phyloP scores from a whole-genome alignment of 2,888 invertebrate species.

The Callyntrura sp. region DNA sequence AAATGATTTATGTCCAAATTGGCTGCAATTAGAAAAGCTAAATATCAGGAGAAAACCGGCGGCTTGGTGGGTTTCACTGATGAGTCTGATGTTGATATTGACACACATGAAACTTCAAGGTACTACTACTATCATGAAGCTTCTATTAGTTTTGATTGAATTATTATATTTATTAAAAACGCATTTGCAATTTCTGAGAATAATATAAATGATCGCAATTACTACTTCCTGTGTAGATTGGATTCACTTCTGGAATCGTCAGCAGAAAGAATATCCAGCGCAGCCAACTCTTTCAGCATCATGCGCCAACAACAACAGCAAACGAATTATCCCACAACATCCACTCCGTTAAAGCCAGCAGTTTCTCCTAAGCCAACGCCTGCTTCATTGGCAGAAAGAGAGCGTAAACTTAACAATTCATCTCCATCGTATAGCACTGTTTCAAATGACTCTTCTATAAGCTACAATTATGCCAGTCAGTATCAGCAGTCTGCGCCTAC shows the following conservation, averaged over 20 bases:
- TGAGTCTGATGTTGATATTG: slow-evolving; percentile 82
- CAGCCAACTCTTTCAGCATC: slow-evolving; percentile 82
- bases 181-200: no score
- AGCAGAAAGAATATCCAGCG: slow-evolving; percentile 83
- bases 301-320: slow-evolving; percentile 82
- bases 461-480: slow-evolving; percentile 79
- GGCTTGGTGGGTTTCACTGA: slow-evolving; percentile 85
- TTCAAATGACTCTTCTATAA: slow-evolving; percentile 81
- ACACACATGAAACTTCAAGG: slow-evolving; percentile 82
- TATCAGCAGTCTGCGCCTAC: slow-evolving; percentile 76
- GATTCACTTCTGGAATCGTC: slow-evolving; percentile 82
- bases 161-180: no score
- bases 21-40: slow-evolving; percentile 96
- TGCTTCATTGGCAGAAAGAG: slow-evolving; percentile 77
- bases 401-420: slow-evolving; percentile 82
- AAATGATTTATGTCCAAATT: no score
- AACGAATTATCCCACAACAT: slow-evolving; percentile 62
- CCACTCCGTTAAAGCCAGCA: slow-evolving; percentile 81
- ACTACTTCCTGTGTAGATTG: slow-evolving; percentile 69
- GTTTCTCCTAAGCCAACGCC: slow-evolving; percentile 82
- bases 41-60: slow-evolving; percentile 91
- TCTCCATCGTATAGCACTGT: slow-evolving; percentile 83
- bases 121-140: slow-evolving; percentile 46
- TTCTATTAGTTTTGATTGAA: no score
- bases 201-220: no score